phyloP scores from a whole-genome alignment of 2,888 invertebrate species.

The Acleris sparsana region DNA sequence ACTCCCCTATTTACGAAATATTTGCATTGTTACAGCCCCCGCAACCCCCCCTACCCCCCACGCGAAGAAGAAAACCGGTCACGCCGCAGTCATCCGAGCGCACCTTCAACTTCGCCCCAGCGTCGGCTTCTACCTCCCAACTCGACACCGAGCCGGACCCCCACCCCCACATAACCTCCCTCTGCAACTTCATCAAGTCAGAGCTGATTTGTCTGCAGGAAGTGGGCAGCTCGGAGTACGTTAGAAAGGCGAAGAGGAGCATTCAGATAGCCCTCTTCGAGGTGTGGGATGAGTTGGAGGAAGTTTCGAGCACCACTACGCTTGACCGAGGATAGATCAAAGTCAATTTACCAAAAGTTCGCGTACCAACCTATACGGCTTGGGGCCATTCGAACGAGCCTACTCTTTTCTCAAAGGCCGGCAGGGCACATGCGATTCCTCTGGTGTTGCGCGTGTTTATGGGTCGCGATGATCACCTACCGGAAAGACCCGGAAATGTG shows the following conservation, averaged over 20 bases:
- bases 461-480: no score
- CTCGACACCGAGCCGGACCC: not conserved
- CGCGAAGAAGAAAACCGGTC: not conserved
- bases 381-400: no score
- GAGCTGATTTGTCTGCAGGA: not conserved
- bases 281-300: slow-evolving; percentile 1
- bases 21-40: not conserved
- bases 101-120: not conserved
- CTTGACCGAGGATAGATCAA: not conserved
- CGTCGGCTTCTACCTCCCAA: not conserved
- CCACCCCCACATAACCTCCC: not conserved
- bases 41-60: not conserved
- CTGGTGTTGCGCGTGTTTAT: no score
- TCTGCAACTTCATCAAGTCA: not conserved
- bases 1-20: not conserved
- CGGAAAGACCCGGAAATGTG: no score
- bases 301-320: not conserved
- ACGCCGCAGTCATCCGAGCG: not conserved
- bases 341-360: no score
- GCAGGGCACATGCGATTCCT: no score
- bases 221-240: not conserved
- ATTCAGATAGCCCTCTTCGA: not conserved
- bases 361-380: no score
- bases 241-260: not conserved
- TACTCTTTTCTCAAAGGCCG: no score